Conservation (phyloP, 2,113 vertebrate species). For the Orycteropus afer region DNA sequence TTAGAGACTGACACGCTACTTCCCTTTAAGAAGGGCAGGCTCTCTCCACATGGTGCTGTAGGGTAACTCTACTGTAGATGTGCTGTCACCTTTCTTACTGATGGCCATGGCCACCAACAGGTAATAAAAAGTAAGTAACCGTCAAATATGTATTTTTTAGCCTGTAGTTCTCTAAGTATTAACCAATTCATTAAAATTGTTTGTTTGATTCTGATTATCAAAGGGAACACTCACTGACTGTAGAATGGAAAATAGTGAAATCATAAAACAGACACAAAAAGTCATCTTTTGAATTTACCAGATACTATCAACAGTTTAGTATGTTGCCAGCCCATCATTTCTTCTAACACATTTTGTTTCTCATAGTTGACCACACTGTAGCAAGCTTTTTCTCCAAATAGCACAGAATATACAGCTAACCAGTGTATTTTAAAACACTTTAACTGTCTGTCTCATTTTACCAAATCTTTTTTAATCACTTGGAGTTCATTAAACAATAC, state of each 20-base stretch:
- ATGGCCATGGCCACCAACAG: background rate
- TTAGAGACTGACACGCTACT: background rate
- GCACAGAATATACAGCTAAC: background rate
- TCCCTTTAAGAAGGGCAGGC: background rate
- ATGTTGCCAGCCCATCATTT: background rate
- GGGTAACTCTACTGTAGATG: background rate
- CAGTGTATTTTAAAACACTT: background rate
- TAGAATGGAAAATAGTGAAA: background rate
- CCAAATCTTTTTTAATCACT: background rate
- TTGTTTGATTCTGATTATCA: background rate
- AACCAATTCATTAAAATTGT: background rate
- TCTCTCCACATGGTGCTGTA: background rate
- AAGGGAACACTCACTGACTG: background rate
- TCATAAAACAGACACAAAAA: background rate
- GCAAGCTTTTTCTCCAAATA: background rate
- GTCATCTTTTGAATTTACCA: background rate
- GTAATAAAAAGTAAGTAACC: background rate
- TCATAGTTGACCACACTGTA: background rate
- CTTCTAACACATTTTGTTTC: background rate
- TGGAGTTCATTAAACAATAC: background rate
- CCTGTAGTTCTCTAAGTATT: background rate
- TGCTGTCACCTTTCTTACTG: background rate
- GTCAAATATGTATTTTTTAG: background rate
- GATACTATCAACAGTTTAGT: background rate
- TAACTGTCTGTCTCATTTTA: background rate